Conservation (phyloP, 2,888 invertebrate genomes). For the Dendrolimus pini region DNA sequence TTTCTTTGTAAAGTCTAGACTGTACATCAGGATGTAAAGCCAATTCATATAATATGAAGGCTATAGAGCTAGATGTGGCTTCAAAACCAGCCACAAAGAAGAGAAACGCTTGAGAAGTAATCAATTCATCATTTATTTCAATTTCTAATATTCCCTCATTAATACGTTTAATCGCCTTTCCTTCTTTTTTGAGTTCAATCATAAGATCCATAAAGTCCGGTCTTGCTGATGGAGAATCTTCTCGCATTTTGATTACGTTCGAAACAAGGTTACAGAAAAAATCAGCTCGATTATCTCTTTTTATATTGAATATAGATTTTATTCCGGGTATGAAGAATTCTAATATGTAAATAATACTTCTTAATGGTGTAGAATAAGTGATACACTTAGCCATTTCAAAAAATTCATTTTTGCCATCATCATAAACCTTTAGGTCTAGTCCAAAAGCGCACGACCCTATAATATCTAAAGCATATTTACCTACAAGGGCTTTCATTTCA, state of each 20-base stretch:
- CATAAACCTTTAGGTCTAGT: constrained; percentile 17
- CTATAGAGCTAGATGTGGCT: constrained; percentile 41
- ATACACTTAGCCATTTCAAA: neutral
- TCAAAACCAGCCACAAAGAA: constrained; percentile 50
- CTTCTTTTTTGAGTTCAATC: constrained; percentile 32
- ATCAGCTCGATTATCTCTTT: neutral
- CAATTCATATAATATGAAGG: constrained; percentile 20
- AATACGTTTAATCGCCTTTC: constrained; percentile 18
- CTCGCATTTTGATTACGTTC: neutral
- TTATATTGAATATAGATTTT: neutral
- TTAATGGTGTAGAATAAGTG: neutral
- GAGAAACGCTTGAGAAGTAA: constrained; percentile 33
- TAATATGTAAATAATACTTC: neutral
- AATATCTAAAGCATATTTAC: constrained; percentile 32
- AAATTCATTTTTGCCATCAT: neutral
- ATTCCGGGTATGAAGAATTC: neutral
- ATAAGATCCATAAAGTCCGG: constrained; percentile 40
- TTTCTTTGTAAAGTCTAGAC: constrained; percentile 17
- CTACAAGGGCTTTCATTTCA: constrained; percentile 28
- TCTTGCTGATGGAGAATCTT: constrained; percentile 24
- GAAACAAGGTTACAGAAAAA: neutral
- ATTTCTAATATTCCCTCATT: constrained; percentile 25
- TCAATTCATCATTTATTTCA: constrained; percentile 27
- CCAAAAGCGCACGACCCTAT: constrained; percentile 37
- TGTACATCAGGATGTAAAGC: constrained; percentile 19